Conservation (phyloP, 2,888 invertebrate genomes). For the Argyresthia goedartella region DNA sequence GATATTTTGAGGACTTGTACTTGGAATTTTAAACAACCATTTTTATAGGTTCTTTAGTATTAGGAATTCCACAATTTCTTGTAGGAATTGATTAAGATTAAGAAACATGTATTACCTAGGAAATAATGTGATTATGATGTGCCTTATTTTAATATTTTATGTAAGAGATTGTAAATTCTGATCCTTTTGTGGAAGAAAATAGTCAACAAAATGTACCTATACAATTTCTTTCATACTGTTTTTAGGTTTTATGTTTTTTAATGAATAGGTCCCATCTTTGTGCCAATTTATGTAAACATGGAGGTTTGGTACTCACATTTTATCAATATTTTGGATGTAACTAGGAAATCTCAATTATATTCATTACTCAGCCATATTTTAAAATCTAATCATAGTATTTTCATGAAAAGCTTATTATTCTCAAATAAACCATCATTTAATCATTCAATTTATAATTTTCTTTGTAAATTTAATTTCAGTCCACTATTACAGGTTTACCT, state of each 20-base stretch:
- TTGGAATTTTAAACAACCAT: not conserved
- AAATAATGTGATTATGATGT: conserved; percentile 41
- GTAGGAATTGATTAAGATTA: not conserved
- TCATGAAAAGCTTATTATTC: not conserved
- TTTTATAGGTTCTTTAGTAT: not conserved
- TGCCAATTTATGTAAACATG: no score
- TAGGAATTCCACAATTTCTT: not conserved
- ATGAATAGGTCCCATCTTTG: no score
- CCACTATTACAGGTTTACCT: not conserved
- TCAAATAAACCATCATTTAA: not conserved
- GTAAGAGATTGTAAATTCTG: no score
- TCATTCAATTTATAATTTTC: not conserved
- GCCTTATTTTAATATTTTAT: conserved; percentile 33
- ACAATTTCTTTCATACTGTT: no score
- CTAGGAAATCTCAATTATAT: no score
- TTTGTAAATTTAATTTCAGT: not conserved
- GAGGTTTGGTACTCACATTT: no score
- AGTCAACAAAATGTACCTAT: no score
- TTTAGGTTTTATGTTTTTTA: no score
- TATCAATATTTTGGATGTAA: no score
- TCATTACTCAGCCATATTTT: conserved; percentile 7
- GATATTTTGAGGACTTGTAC: no score
- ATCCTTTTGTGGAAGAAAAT: no score
- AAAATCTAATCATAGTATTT: not conserved
- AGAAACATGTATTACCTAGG: conserved; percentile 5